Conservation (phyloP, 2,888 invertebrate genomes). For the Emmelina monodactyla region DNA sequence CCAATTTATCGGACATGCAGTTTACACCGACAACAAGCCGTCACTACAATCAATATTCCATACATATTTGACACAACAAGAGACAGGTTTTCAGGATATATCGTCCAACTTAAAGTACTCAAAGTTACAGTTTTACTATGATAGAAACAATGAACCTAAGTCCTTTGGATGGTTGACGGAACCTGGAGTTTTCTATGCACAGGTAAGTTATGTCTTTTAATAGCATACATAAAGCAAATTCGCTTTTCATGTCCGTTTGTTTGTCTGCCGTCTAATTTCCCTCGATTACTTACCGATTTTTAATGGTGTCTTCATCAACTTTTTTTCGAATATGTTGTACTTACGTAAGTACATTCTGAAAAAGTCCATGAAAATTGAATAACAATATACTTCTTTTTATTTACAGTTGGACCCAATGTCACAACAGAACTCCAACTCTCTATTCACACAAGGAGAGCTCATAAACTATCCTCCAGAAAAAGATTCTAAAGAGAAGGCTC, state of each 20-base stretch:
- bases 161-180: constrained; percentile 90
- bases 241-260: too few relatives aligned
- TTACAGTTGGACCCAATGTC: constrained; percentile 58
- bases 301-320: too few relatives aligned
- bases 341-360: too few relatives aligned
- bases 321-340: too few relatives aligned
- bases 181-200: constrained; percentile 80
- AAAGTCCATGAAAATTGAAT: too few relatives aligned
- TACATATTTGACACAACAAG: constrained; percentile 75
- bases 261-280: too few relatives aligned
- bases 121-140: constrained; percentile 79
- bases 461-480: constrained; percentile 40
- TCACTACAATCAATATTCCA: constrained; percentile 82
- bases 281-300: too few relatives aligned
- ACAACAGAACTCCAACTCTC: constrained; percentile 53
- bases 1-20: constrained; percentile 83
- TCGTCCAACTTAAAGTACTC: constrained; percentile 79
- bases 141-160: constrained; percentile 72
- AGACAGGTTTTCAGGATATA: constrained; percentile 75
- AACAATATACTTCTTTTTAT: too few relatives aligned
- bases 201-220: constrained; percentile 67
- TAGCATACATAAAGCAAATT: too few relatives aligned
- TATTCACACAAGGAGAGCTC: constrained; percentile 51
- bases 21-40: constrained; percentile 77
- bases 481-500: constrained; percentile 54